Percentiles rank a stretch among this genome's conserved stretches.
Conservation (phyloP, 1,140 invertebrate genomes). For the Drosophila nannoptera region DNA sequence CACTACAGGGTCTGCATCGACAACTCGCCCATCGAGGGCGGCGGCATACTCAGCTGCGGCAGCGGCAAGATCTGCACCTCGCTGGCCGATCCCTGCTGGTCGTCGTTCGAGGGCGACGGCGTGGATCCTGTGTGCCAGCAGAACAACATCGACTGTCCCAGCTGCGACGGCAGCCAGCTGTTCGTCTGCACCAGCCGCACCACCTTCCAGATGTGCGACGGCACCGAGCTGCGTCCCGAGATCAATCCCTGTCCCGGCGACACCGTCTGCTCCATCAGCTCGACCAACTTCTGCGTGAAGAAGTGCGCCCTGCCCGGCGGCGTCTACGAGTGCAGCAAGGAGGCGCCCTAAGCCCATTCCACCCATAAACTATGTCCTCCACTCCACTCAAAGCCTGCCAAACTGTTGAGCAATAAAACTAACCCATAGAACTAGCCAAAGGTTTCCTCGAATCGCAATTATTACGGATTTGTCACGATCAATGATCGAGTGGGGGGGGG, state of each 20-base stretch:
- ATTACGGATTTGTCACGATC: no score
- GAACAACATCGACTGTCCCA: conserved; percentile 17
- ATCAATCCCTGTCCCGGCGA: conserved; percentile 41
- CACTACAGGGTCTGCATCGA: conserved; percentile 46
- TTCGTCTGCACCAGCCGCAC: conserved; percentile 70
- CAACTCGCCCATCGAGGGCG: conserved; percentile 7
- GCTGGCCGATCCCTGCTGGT: conserved; percentile 18
- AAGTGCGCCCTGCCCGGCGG: conserved; percentile 30
- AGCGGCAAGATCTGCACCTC: conserved; percentile 48
- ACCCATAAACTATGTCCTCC: no score
- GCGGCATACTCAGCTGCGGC: conserved; percentile 28
- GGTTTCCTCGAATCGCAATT: no score
- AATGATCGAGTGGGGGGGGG: no score
- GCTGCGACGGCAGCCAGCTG: conserved; percentile 35
- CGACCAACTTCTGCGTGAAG: conserved; percentile 57
- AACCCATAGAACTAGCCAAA: no score
- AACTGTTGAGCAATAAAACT: no score
- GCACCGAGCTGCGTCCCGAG: conserved; percentile 2
- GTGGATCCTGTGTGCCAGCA: background rate
- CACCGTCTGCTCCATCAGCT: conserved; percentile 45
- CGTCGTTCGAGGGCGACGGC: background rate
- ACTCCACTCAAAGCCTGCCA: no score
- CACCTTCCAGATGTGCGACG: conserved; percentile 60
- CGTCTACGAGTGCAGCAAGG: conserved; percentile 41
- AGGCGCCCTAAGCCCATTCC: background rate